A percentile compares a stretch with the other conserved stretches of the same genome.
Conservation (phyloP, 2,797 vertebrate species). For the Lindbergichthys nudifrons region DNA sequence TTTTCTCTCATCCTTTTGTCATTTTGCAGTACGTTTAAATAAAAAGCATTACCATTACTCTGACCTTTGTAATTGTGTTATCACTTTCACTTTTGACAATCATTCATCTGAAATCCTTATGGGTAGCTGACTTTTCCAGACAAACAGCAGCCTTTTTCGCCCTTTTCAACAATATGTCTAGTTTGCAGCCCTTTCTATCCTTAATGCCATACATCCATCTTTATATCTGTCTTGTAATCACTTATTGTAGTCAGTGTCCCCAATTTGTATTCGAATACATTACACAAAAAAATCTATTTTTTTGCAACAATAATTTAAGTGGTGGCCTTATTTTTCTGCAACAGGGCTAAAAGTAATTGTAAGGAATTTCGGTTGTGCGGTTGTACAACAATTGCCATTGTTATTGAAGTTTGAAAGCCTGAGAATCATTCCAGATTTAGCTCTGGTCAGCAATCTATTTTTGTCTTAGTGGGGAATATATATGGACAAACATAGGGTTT, state of each 20-base stretch:
- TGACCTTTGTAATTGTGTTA: not conserved
- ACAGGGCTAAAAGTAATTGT: not conserved
- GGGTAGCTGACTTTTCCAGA: not conserved
- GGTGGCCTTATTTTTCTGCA: not conserved
- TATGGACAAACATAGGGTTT: conserved; percentile 67
- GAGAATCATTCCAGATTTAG: conserved; percentile 9
- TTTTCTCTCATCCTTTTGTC: not conserved
- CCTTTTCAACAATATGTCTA: not conserved
- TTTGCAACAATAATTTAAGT: conserved; percentile 2
- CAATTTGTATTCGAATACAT: not conserved
- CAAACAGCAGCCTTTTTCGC: too few species aligned
- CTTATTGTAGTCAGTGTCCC: not conserved
- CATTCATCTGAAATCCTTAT: not conserved
- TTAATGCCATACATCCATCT: not conserved
- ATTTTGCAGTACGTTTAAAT: not conserved
- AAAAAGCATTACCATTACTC: not conserved
- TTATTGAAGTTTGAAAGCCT: not conserved
- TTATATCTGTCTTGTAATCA: not conserved
- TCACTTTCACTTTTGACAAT: not conserved
- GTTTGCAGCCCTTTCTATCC: not conserved
- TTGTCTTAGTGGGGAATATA: too few species aligned
- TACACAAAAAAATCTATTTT: not conserved
- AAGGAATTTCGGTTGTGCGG: not conserved
- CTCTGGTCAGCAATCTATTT: conserved; percentile 27
- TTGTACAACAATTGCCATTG: not conserved